phyloP scores from a whole-genome alignment of 2,797 vertebrate genomes.

The Anabacerthia variegaticeps region DNA sequence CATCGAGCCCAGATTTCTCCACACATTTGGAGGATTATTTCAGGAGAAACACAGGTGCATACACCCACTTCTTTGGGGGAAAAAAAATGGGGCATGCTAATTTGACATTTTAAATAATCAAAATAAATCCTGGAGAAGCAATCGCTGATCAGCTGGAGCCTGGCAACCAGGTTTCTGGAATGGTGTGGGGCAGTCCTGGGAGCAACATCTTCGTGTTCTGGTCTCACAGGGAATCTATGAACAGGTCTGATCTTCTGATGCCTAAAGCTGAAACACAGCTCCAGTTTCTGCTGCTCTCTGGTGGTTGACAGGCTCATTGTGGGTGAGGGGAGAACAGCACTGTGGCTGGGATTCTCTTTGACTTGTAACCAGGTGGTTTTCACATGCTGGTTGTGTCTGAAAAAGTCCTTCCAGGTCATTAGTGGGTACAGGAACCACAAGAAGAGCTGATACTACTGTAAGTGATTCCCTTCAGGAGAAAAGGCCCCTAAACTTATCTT shows the following conservation, averaged over 20 bases:
- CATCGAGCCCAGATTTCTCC: not conserved
- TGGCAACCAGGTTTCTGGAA: not conserved
- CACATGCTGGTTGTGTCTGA: not conserved
- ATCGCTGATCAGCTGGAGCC: not conserved
- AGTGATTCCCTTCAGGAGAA: not conserved
- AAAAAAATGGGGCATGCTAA: not conserved
- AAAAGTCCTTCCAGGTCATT: not conserved
- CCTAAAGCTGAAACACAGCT: not conserved
- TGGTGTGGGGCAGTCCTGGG: fast-evolving
- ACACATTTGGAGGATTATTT: not conserved
- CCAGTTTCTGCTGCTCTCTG: not conserved
- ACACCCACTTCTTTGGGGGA: not conserved
- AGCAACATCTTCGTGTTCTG: not conserved
- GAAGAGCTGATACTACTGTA: not conserved
- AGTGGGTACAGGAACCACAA: not conserved
- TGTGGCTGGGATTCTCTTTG: not conserved
- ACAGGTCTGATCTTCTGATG: fast-evolving
- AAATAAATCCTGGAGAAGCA: not conserved
- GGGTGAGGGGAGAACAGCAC: not conserved
- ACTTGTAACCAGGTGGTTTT: not conserved
- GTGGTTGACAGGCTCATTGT: not conserved
- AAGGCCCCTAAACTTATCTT: not conserved
- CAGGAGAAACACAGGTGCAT: slow-evolving; percentile 10
- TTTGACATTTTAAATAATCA: slow-evolving; percentile 31
- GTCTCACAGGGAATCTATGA: not conserved